Evolutionary conservation across 2,888 invertebrate genomes (phyloP), one percentile per base, ranked within the genome.

Genomic region (Conus canariensis): DNA sequence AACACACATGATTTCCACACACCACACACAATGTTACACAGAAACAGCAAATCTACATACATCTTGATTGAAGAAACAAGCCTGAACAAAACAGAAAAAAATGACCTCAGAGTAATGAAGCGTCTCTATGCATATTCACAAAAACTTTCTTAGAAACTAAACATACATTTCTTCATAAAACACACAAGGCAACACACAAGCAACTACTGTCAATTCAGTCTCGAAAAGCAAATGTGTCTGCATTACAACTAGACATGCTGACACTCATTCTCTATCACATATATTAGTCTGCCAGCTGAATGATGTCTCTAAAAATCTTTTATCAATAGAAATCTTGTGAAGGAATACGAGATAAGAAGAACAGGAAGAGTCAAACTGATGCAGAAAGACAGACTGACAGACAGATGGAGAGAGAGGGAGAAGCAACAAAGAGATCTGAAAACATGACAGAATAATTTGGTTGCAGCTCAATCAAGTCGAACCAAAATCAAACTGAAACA

Each of bases 1-100:
- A 70, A 22, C 70, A 22, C 22, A 87, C 45, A 70, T n/a, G 12
- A 25, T 67, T 30, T 87, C n/a, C 56, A 22, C 87, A 87, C 87
- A 70, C n/a, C 80, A 88, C 56, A 82, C 64, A 88, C 16, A 88
- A 22, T 80, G 77, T 80, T 77, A 64, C 30, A 67, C 25, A 87
- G 60, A 83, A 85, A 45, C 59, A 3, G 56, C 45, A 77, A 10
- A 77, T 80, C 70, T 88, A 88, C 88, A 83, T 88, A 88, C 88
- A 83, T 88, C 88, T 88, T 64, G 88, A 67, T 56, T 83, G 83
- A 9, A 83, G 88, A 83, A 83, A 88, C 83, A 67, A n/a, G 80
- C 88, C 88, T 88, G 83, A 67, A 83, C 58, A 22, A 58, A 88
- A 64, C 82, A 56, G 82, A n/a, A 64, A 70, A 88, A 45, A 82